A percentile compares a stretch with the other conserved stretches of the same genome.
Conservation (phyloP, 2,888 invertebrate species). For the Dascillus cervinus region DNA sequence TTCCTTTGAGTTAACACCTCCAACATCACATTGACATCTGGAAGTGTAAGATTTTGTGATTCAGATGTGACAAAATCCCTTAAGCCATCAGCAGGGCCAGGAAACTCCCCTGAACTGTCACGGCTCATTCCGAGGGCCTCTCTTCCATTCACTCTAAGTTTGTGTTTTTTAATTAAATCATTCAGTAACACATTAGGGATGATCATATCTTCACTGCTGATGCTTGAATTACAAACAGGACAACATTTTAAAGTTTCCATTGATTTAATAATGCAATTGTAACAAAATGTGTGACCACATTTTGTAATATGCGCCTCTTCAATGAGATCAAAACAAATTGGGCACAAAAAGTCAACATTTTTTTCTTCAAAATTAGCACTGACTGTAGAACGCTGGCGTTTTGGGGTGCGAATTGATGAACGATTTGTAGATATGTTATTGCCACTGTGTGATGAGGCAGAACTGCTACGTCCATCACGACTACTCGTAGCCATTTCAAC, state of each 20-base stretch:
- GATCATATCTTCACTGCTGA: constrained; percentile 63
- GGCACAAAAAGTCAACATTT: constrained; percentile 27
- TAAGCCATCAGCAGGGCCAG: constrained; percentile 46
- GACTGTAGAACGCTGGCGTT: constrained; percentile 45
- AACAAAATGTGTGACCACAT: constrained; percentile 91
- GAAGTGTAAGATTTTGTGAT: constrained; percentile 63
- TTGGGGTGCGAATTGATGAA: constrained; percentile 43
- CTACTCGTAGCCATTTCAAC: constrained; percentile 33
- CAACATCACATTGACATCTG: constrained; percentile 75
- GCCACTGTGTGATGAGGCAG: constrained; percentile 40
- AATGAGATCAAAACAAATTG: constrained; percentile 73
- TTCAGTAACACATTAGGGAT: constrained; percentile 83
- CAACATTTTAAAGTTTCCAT: constrained; percentile 63
- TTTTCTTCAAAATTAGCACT: constrained; percentile 53
- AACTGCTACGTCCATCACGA: constrained; percentile 43
- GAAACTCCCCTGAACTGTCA: constrained; percentile 40
- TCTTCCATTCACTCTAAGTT: constrained; percentile 46
- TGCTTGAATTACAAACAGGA: constrained; percentile 72
- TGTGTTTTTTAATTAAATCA: constrained; percentile 69
- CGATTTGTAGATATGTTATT: constrained; percentile 37
- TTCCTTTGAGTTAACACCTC: constrained; percentile 73
- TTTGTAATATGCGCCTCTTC: constrained; percentile 85
- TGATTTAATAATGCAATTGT: constrained; percentile 65
- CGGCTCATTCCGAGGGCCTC: constrained; percentile 39
- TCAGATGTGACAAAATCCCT: constrained; percentile 60